Percentiles rank a stretch among this genome's conserved stretches.
These are phyloP conservation scores for Ophion ellenae DNA, from an alignment of 2,888 invertebrate species.

Conservation along the genomic window DNA sequence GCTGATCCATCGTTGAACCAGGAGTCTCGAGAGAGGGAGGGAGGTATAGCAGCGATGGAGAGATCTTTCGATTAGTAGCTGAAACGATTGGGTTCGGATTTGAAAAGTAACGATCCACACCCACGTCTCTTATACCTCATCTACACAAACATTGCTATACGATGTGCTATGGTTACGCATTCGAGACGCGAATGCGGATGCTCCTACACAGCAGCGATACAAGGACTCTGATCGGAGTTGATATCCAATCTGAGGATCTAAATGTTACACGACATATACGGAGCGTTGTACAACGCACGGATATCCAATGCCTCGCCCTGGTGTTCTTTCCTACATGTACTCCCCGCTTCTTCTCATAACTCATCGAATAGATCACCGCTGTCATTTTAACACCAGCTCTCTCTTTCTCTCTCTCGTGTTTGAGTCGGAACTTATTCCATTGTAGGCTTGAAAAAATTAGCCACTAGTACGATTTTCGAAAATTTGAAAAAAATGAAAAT, in stretches of 20 bases:
- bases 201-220: conserved; percentile 20
- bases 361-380: conserved; percentile 26
- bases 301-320: conserved; percentile 55
- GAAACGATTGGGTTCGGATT: conserved; percentile 59
- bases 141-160: conserved; percentile 18
- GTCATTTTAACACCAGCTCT: neutral
- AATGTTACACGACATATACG: conserved; percentile 28
- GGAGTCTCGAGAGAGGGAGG: conserved; percentile 7
- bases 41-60: conserved; percentile 26
- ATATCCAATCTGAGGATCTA: conserved; percentile 55
- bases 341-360: conserved; percentile 13
- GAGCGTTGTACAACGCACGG: conserved; percentile 29
- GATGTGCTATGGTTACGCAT: neutral
- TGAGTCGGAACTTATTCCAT: too few species aligned
- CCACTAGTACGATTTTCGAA: too few species aligned
- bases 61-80: conserved; percentile 59
- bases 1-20: conserved; percentile 1
- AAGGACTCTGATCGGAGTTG: conserved; percentile 40
- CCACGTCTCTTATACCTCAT: conserved; percentile 39
- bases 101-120: conserved; percentile 50
- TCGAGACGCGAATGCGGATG: conserved; percentile 6
- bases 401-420: neutral
- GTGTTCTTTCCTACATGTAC: conserved; percentile 11
- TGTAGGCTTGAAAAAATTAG: too few species aligned
- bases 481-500: too few species aligned